phyloP scores from a whole-genome alignment of 1,140 invertebrate species.

The Antheraea mylitta region DNA sequence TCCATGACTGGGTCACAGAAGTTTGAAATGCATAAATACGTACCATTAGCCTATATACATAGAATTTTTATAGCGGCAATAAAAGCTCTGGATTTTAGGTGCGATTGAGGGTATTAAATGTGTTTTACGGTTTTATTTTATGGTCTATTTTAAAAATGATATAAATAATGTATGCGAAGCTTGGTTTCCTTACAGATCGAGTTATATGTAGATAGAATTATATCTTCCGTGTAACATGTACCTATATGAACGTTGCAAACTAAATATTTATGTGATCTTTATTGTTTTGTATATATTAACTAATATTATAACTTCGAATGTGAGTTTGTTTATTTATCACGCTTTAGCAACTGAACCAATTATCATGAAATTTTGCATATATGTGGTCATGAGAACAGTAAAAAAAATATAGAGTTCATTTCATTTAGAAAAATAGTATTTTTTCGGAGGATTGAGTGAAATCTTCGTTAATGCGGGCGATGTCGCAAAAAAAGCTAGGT shows the following conservation, averaged over 20 bases:
- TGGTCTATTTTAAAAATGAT: slow-evolving; percentile 21
- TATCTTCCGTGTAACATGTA: neutral
- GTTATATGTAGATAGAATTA: neutral
- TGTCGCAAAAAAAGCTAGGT: too few relatives aligned
- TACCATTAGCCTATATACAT: slow-evolving; percentile 7
- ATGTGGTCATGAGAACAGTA: too few relatives aligned
- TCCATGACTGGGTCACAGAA: neutral
- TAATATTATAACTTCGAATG: too few relatives aligned
- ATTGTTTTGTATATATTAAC: too few relatives aligned
- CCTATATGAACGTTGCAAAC: neutral
- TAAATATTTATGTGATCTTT: too few relatives aligned
- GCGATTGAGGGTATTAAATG: slow-evolving; percentile 10
- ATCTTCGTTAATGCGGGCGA: too few relatives aligned
- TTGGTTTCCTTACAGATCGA: slow-evolving; percentile 2
- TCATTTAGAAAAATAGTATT: too few relatives aligned
- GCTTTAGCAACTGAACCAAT: too few relatives aligned
- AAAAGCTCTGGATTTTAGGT: slow-evolving; percentile 21
- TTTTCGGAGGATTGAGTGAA: too few relatives aligned
- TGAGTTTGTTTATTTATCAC: too few relatives aligned
- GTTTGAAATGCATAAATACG: slow-evolving; percentile 3
- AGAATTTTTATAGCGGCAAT: slow-evolving; percentile 23
- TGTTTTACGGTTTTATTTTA: slow-evolving; percentile 20
- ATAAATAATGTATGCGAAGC: slow-evolving; percentile 5
- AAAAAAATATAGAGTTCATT: too few relatives aligned
- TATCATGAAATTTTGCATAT: too few relatives aligned